phyloP scores from a whole-genome alignment of 2,113 vertebrate species.

The Mola mola region DNA sequence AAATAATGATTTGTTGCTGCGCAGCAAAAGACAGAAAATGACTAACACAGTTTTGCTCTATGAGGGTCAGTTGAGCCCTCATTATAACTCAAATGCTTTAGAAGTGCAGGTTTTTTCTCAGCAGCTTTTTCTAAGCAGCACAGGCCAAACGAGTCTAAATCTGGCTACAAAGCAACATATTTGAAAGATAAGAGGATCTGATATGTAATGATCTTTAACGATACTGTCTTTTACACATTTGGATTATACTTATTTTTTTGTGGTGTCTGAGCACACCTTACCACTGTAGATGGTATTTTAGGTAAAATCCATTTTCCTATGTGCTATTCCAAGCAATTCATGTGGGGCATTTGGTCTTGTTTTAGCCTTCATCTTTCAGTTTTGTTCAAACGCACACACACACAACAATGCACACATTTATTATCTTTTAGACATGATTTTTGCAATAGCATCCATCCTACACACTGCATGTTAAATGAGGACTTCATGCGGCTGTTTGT shows the following conservation, averaged over 20 bases:
- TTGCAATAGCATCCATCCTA: slow-evolving; percentile 28
- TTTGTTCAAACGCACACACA: slow-evolving; percentile 11
- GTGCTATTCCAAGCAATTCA: too few species aligned
- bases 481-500: slow-evolving; percentile 13
- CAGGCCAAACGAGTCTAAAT: slow-evolving; percentile 13
- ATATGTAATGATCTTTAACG: too few species aligned
- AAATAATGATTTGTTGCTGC: slow-evolving; percentile 40
- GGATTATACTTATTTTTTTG: too few species aligned
- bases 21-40: not conserved
- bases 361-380: slow-evolving; percentile 1
- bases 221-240: too few species aligned
- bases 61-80: slow-evolving; percentile 17
- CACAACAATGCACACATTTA: not conserved
- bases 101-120: slow-evolving; percentile 8
- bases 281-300: not conserved
- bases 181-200: too few species aligned
- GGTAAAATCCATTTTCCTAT: not conserved
- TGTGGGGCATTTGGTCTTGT: too few species aligned
- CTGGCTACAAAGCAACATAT: slow-evolving; percentile 41
- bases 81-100: slow-evolving; percentile 16
- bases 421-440: slow-evolving; percentile 36
- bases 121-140: slow-evolving; percentile 3
- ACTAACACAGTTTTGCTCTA: slow-evolving; percentile 27
- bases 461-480: not conserved
- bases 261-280: too few species aligned